These are phyloP conservation scores for Burhinus oedicnemus DNA, from an alignment of 2,113 vertebrate species.

Conservation along the genomic window DNA sequence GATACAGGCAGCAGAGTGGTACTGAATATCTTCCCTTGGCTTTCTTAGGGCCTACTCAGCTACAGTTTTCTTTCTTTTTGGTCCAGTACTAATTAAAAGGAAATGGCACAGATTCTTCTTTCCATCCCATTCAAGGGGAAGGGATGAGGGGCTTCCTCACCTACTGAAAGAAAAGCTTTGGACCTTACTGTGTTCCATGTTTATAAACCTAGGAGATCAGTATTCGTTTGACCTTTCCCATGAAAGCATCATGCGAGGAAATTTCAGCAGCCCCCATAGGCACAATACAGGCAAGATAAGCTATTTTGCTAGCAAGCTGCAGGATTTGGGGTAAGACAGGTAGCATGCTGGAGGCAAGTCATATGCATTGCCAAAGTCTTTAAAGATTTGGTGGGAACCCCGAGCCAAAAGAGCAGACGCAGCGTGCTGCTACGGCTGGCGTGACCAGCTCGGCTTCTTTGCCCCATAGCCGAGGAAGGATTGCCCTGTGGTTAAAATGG, in stretches of 20 bases:
- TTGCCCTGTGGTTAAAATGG: fast-evolving
- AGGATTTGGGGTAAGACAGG: not conserved
- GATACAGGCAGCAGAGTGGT: not conserved
- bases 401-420: not conserved
- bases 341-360: not conserved
- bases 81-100: not conserved
- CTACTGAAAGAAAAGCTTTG: not conserved
- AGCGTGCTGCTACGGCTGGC: fast-evolving
- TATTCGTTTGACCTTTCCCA: not conserved
- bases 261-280: not conserved
- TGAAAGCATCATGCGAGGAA: not conserved
- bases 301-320: not conserved
- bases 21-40: not conserved
- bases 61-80: not conserved
- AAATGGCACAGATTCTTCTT: not conserved
- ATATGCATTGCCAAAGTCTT: not conserved
- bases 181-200: not conserved
- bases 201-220: not conserved
- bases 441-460: not conserved
- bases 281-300: not conserved
- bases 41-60: not conserved
- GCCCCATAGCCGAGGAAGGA: not conserved
- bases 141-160: not conserved
- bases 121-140: not conserved
- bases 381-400: not conserved